Base-by-base conservation (phyloP, 2,888 invertebrate genomes). In the Eupithecia insigniata region DNA sequence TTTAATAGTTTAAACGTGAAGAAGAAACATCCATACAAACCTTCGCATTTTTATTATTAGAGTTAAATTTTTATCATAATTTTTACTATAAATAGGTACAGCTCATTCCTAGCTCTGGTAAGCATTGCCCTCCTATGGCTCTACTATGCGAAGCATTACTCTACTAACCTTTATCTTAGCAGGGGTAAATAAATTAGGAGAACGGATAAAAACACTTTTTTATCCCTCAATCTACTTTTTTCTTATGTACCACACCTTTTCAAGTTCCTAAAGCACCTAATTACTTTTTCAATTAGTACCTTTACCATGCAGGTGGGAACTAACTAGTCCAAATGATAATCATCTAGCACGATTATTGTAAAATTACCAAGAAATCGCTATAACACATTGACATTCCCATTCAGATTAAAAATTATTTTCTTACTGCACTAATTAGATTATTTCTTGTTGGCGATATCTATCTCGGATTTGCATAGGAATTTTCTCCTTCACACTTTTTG, bases 381-480 rank as follows among this genome's bases (percentile, higher is more conserved):
- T 18, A 28, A 2, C 7, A 30, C 60, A 60, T 60, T 60, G 28
- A 8, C 60, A 60, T 30, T 60, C 28, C 7, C 60, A 30, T 30
- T 30, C 22, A 62, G 34, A 34, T 32, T 22, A 62, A 34, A 34
- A 32, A 34, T n/a, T 62, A 36, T 22, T 34, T 62, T 36, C 62
- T 34, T 36, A 26, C 26, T 12, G 62, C 62, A 62, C 62, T 36
- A 62, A 36, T 62, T 62, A 34, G 22, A 36, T 34, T 62, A 22
- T 34, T 62, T 12, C 62, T 62, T 60, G 60, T 7, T 30, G 62
- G 22, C 5, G 22, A 32, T 62, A 36, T 22, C 2, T 62, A n/a
- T 22, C 36, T 22, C 12, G 32, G 62, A 36, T 62, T 62, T 62
- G 62, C 62, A 62, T 62, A 62, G 10, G 34, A 62, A 36, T 62